phyloP scores from a whole-genome alignment of 2,113 vertebrate genomes.

The Marmota flaviventris region DNA sequence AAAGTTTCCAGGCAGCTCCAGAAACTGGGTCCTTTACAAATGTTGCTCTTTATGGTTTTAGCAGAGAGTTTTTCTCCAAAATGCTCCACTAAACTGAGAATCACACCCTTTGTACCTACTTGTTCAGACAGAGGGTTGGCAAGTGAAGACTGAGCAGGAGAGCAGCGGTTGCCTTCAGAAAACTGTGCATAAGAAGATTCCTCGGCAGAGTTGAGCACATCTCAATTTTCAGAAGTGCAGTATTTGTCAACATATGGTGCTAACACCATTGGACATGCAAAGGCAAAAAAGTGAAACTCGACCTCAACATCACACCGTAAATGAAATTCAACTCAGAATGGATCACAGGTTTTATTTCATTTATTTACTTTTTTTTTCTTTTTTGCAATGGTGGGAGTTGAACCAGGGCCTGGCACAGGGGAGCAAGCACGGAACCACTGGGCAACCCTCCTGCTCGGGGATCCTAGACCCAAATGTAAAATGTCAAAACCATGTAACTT shows the following conservation, averaged over 20 bases:
- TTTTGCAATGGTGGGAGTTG: no score
- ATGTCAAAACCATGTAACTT: background rate
- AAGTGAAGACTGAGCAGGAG: background rate
- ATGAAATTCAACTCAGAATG: background rate
- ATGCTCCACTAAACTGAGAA: background rate
- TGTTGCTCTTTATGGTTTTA: background rate
- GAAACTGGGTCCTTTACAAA: background rate
- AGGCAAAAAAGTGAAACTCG: fast-evolving
- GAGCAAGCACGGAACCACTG: no score
- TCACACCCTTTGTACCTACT: no score
- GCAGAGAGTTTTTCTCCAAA: no score
- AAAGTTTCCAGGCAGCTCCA: background rate
- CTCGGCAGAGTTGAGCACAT: background rate
- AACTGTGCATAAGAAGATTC: no score
- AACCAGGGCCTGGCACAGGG: no score
- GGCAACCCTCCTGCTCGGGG: background rate
- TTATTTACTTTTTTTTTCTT: no score
- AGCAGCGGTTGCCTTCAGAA: background rate
- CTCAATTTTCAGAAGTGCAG: no score
- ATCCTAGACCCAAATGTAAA: background rate
- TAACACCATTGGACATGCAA: background rate
- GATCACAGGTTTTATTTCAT: no score
- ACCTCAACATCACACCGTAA: background rate
- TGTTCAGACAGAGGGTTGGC: background rate
- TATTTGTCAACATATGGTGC: background rate